phyloP scores from a whole-genome alignment of 1,140 invertebrate species.

The Psilanteris sp. region DNA sequence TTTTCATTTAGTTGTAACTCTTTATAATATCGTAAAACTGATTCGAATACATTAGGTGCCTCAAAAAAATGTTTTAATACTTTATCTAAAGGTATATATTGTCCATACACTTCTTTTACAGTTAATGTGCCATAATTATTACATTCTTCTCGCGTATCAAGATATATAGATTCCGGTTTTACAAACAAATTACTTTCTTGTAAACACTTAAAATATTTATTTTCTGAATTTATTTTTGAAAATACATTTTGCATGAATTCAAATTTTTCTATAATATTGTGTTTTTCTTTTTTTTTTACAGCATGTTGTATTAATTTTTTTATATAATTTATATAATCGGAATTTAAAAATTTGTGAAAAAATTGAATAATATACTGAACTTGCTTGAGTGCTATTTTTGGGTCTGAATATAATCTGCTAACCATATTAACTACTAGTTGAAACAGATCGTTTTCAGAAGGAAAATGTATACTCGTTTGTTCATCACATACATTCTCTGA shows the following conservation, averaged over 20 bases:
- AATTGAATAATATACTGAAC: slow-evolving; percentile 7
- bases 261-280: slow-evolving; percentile 2
- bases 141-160: slow-evolving; percentile 10
- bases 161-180: not conserved
- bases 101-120: slow-evolving; percentile 20
- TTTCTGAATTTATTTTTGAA: slow-evolving; percentile 1
- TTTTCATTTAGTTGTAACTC: not conserved
- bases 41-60: slow-evolving; percentile 11
- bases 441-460: not conserved
- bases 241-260: slow-evolving; percentile 2
- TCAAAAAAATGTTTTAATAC: slow-evolving; percentile 30
- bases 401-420: slow-evolving; percentile 2
- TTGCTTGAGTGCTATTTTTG: not conserved
- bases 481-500: no score
- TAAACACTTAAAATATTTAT: slow-evolving; percentile 7
- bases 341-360: slow-evolving; percentile 15
- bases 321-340: slow-evolving; percentile 7
- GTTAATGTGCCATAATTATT: slow-evolving; percentile 13
- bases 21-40: slow-evolving; percentile 1
- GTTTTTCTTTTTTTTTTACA: not conserved
- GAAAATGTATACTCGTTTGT: not conserved
- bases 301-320: not conserved
- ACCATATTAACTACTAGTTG: not conserved
- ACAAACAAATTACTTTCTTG: not conserved
- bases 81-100: slow-evolving; percentile 13